Evolutionary conservation across 2,113 vertebrate species (phyloP), one percentile per base, ranked within the genome.

Genomic region (Grus americana): DNA sequence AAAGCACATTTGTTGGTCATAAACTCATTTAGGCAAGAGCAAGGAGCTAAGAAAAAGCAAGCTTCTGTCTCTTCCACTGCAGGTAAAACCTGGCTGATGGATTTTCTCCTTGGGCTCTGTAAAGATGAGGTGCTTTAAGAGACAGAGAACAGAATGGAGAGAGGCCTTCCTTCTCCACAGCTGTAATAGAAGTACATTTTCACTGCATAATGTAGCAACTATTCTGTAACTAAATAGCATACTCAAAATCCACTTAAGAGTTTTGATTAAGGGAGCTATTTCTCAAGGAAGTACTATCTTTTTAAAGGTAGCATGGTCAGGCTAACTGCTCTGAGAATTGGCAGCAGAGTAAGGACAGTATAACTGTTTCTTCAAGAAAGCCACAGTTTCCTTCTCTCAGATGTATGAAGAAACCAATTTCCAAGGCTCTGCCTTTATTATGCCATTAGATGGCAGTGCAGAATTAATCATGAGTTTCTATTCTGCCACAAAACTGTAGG

Each of bases 371-470:
- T 91, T 83, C 3, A 2, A 73, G 65, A 93, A 87, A 78, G 27
- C 15, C 22, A 34, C 4, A 5, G 61, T 88, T 88, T 57, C 23
- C 16, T 68, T 38, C 34, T 66, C 17, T 27, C 26, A 74, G n/a
- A 72, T 30, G 12, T 38, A 67, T 5, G 15, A 88, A 90, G 66
- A 84, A 92, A 86, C 12, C 52, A n/a, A 54, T 68, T 95, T 86
- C 29, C 83, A 72, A 9, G 10, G 49, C 78, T 90, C 29, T 93
- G 58, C 46, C 55, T 42, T 58, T 58, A 58, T 12, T 61, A n/a
- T 47, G 75, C 94, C 97, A 92, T 84, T 91, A 98, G 98, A 70
- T 96, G 96, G 96, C 57, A 79, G 93, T 93, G 78, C 63, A 88
- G 79, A 97, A 97, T 95, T 74, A 95, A 73, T 61, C 24, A 72